Percentiles rank a stretch among this genome's conserved stretches.
phyloP scores from a whole-genome alignment of 2,797 vertebrate species.

The Manis javanica region DNA sequence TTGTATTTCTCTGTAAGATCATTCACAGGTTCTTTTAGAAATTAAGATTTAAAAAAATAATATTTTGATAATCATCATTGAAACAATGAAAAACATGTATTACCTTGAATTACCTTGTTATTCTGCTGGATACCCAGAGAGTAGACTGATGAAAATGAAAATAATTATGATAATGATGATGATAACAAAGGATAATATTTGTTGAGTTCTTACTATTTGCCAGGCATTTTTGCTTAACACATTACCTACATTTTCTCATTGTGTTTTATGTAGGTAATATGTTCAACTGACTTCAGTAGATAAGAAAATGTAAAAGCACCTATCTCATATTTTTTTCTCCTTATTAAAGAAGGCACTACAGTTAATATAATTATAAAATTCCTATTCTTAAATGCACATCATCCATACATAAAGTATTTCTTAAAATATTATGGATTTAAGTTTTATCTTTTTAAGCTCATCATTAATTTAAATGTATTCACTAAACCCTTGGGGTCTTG shows the following conservation, averaged over 20 bases:
- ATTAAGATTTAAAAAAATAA: neutral
- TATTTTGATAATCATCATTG: neutral
- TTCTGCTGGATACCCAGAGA: neutral
- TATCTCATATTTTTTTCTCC: neutral
- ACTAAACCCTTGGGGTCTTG: neutral
- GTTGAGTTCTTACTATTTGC: neutral
- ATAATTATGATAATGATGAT: neutral
- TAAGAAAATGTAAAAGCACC: neutral
- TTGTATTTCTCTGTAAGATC: neutral
- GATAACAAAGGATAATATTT: neutral
- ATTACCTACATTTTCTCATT: neutral
- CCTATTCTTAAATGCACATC: neutral
- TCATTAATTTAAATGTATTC: slow-evolving; percentile 41
- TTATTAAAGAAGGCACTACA: neutral
- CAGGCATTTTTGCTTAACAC: neutral
- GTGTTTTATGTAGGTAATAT: neutral
- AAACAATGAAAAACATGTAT: neutral
- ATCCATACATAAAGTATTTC: slow-evolving; percentile 8
- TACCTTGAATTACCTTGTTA: neutral
- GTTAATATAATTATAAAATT: neutral
- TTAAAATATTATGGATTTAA: slow-evolving; percentile 32
- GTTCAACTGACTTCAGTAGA: neutral
- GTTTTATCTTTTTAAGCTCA: slow-evolving; percentile 41
- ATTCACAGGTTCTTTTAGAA: neutral
- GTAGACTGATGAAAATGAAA: neutral